A percentile compares a stretch with the other conserved stretches of the same genome.
Evolutionary conservation across 2,113 vertebrate genomes (phyloP).

Genomic region (Pterocles orientalis): DNA sequence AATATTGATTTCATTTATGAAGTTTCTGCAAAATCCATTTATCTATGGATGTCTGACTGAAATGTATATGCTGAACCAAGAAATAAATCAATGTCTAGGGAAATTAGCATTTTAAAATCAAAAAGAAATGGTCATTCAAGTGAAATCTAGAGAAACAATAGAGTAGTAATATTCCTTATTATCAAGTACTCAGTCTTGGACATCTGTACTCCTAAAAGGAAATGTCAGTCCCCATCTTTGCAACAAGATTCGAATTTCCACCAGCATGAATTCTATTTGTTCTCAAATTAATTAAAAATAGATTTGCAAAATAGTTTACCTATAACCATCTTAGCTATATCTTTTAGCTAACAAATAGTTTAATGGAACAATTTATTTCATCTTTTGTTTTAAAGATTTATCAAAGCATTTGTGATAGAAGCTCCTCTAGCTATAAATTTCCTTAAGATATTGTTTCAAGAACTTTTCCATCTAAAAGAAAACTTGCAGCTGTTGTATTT

Average conservation of each 20-base stretch:
- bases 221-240: neutral
- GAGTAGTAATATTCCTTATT: neutral
- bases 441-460: neutral
- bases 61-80: neutral
- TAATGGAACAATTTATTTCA: neutral
- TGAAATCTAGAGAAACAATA: neutral
- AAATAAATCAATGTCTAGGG: neutral
- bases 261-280: neutral
- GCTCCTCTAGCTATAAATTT: neutral
- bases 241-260: neutral
- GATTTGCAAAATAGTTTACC: neutral
- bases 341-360: neutral
- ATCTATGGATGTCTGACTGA: neutral
- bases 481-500: slow-evolving; percentile 56
- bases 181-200: neutral
- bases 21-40: neutral
- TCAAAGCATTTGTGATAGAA: neutral
- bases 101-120: neutral
- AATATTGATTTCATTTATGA: neutral
- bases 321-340: neutral
- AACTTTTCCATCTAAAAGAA: slow-evolving; percentile 25
- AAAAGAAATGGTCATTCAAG: neutral
- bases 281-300: neutral
- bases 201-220: neutral
- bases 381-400: neutral